Conservation (phyloP, 2,797 vertebrate species). For the Pitangus sulphuratus region DNA sequence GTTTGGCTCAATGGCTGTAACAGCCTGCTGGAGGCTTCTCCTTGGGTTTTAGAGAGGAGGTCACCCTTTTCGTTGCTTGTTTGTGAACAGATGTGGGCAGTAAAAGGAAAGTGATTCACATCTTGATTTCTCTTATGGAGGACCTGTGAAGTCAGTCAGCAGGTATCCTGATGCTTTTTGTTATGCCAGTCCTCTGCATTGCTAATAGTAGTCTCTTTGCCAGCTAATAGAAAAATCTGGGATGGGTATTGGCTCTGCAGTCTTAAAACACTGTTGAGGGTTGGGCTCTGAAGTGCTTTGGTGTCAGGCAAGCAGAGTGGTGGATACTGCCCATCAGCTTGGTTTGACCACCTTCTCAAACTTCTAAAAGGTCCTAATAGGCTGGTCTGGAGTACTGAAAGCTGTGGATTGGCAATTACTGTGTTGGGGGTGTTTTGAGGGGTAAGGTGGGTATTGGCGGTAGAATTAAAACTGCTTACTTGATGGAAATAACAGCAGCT, state of each 20-base stretch:
- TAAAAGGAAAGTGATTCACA: fast-evolving
- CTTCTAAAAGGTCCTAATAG: background rate
- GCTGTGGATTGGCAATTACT: background rate
- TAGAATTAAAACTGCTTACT: background rate
- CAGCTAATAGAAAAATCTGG: background rate
- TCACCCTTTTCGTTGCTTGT: background rate
- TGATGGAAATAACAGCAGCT: background rate
- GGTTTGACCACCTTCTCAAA: background rate
- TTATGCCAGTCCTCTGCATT: background rate
- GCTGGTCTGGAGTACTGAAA: background rate
- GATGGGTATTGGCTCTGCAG: background rate
- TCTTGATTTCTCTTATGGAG: background rate
- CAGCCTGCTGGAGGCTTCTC: background rate
- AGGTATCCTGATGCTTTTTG: background rate
- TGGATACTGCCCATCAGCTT: background rate
- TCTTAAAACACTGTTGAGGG: background rate
- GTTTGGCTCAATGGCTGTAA: background rate
- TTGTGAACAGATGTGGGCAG: background rate
- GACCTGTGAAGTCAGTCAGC: background rate
- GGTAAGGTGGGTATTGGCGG: background rate
- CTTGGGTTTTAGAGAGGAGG: background rate
- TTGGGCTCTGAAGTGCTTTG: background rate
- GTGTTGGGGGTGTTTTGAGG: background rate
- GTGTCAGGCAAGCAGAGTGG: background rate
- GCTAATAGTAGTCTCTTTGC: background rate